Evolutionary conservation across 2,888 invertebrate species (phyloP).

Genomic region (Eupithecia vulgata): DNA sequence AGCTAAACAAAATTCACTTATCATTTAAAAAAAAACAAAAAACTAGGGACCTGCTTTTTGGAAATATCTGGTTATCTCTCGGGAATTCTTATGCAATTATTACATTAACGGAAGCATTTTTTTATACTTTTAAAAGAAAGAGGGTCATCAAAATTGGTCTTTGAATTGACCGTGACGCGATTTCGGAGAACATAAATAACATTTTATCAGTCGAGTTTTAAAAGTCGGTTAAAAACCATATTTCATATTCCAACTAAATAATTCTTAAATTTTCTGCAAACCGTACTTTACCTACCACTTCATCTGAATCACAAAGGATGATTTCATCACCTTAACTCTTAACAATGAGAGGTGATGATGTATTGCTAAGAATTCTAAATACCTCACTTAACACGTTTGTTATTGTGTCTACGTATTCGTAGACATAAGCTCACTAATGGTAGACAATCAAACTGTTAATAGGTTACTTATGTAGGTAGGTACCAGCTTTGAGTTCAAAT

Average conservation of each 20-base stretch:
- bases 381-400: conserved; percentile 10
- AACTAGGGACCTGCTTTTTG: no score
- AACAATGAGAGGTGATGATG: conserved; percentile 21
- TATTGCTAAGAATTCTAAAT: conserved; percentile 10
- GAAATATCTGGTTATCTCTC: no score
- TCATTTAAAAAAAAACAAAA: no score
- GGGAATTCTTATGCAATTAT: no score
- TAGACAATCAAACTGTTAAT: not conserved
- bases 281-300: conserved; percentile 13
- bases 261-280: conserved; percentile 10
- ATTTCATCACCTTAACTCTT: conserved; percentile 24
- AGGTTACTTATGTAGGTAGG: no score
- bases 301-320: conserved; percentile 25
- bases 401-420: not conserved
- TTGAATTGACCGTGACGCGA: no score
- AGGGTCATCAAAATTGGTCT: no score
- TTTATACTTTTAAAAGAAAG: no score
- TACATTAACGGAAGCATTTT: no score
- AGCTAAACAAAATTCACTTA: no score
- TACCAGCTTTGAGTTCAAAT: no score
- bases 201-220: not conserved
- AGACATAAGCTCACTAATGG: not conserved
- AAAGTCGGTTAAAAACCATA: not conserved
- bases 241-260: not conserved
- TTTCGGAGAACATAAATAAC: no score